Base-by-base conservation (phyloP, 2,888 invertebrate species). In the Tortricodes alternella region DNA sequence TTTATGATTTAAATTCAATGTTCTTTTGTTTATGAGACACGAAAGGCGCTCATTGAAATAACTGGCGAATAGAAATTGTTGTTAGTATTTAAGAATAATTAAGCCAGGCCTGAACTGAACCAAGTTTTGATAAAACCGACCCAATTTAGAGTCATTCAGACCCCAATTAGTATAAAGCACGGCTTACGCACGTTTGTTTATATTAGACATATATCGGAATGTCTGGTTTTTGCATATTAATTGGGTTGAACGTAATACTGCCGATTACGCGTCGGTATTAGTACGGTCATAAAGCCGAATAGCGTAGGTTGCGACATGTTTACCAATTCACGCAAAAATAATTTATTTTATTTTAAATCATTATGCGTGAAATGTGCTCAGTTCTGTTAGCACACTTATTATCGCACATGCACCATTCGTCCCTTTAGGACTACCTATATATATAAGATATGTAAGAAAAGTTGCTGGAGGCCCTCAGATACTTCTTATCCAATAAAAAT, bases 241-340 rank as follows among this genome's bases (percentile, higher is more conserved):
- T 55, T 55, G 34, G 53, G 53, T 48, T 35, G 48, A 55, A 41
- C 35, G 55, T 48, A 48, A 27, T 34, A 48, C 29, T 41, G 27
- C 27, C 49, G 49, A 49, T 49, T 55, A 49, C 23, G 16, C 9
- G 29, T 27, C 5, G 16, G 19, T 41, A 48, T 35, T 35, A 19
- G 46, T 18, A 34, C 39, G 24, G 39, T 18, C 46, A 16, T 46
- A 53, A 53, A 53, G 32, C 23, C 32, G 21, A 46, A 53, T 39
- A 32, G 32, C 21, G 46, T 13, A 13, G 19, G 21, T 13, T 50
- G 39, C n/a, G n/a, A n/a, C n/a, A n/a, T n/a, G n/a, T n/a, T n/a
- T n/a, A n/a, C n/a, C n/a, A n/a, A n/a, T n/a, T n/a, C n/a, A n/a
- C n/a, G n/a, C n/a, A n/a, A n/a, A n/a, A n/a, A n/a, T n/a, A n/a